Percentiles rank a stretch among this genome's conserved stretches.
Evolutionary conservation across 2,113 vertebrate genomes (phyloP).

Genomic region (Pungitius pungitius): DNA sequence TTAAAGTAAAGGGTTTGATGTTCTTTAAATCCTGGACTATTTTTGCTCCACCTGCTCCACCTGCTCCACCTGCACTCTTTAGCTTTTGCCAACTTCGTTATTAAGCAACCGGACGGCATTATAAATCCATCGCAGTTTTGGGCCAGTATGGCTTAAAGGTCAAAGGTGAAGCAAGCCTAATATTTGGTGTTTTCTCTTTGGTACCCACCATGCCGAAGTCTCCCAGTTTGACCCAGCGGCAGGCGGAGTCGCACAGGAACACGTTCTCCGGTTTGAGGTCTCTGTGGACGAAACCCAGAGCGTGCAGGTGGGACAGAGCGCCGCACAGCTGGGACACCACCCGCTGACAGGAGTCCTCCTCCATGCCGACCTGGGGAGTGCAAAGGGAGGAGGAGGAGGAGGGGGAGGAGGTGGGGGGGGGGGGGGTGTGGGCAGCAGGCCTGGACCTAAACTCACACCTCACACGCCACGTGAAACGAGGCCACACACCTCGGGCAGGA

Average conservation of each 20-base stretch:
- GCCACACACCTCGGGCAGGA: slow-evolving; percentile 71
- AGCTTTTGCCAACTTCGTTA: too few species aligned
- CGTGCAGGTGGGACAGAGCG: slow-evolving; percentile 88
- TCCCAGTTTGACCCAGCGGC: slow-evolving; percentile 86
- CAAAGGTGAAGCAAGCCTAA: not conserved
- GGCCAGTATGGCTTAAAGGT: not conserved
- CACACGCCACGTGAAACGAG: too few species aligned
- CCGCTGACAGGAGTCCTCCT: slow-evolving; percentile 82
- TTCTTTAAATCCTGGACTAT: not conserved
- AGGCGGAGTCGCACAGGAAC: slow-evolving; percentile 85
- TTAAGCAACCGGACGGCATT: too few species aligned
- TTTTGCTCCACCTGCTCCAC: not conserved
- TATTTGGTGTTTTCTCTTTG: not conserved
- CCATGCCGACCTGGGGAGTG: slow-evolving; percentile 70
- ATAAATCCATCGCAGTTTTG: not conserved
- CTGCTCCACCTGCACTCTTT: too few species aligned
- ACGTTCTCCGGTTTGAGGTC: slow-evolving; percentile 92
- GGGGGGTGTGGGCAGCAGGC: too few species aligned
- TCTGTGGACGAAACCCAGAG: slow-evolving; percentile 86
- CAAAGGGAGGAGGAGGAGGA: not conserved
- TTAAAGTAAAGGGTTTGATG: not conserved
- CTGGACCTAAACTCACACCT: not conserved
- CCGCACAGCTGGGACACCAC: slow-evolving; percentile 83
- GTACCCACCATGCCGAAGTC: slow-evolving; percentile 87
- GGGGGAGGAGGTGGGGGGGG: not conserved